These are phyloP conservation scores for Tachycineta bicolor DNA, from an alignment of 2,113 vertebrate genomes.

Conservation along the genomic window DNA sequence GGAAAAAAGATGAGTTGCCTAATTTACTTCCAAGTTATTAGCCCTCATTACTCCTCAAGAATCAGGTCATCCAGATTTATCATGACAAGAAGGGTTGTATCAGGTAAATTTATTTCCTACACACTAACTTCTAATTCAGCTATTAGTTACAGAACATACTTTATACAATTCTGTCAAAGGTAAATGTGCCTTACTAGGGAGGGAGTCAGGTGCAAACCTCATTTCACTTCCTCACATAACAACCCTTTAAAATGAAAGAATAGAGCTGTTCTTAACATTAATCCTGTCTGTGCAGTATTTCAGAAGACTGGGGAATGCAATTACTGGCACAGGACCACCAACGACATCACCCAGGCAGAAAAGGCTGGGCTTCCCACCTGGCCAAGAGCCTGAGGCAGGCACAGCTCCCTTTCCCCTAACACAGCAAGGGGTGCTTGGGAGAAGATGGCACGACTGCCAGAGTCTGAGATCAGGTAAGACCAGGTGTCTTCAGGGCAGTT, in stretches of 20 bases:
- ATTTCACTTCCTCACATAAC: neutral
- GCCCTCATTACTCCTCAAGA: neutral
- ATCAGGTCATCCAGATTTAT: neutral
- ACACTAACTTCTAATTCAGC: neutral
- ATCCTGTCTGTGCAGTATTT: neutral
- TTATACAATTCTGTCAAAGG: neutral
- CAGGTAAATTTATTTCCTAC: neutral
- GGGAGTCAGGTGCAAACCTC: neutral
- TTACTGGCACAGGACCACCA: neutral
- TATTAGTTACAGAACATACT: neutral
- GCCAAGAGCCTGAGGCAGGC: neutral
- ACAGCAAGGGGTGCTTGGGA: rapidly evolving
- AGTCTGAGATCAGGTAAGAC: neutral
- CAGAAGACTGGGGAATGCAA: neutral
- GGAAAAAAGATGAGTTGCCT: neutral
- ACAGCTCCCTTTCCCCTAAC: neutral
- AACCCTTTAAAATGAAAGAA: neutral
- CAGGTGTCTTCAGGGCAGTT: too few relatives aligned
- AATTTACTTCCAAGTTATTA: neutral
- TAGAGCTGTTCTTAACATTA: neutral
- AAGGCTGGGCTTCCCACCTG: neutral
- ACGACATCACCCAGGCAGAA: neutral
- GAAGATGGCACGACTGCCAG: neutral
- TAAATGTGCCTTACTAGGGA: neutral
- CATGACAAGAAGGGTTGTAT: neutral